Base-by-base conservation (phyloP, 2,888 invertebrate species). In the Arge pagana region DNA sequence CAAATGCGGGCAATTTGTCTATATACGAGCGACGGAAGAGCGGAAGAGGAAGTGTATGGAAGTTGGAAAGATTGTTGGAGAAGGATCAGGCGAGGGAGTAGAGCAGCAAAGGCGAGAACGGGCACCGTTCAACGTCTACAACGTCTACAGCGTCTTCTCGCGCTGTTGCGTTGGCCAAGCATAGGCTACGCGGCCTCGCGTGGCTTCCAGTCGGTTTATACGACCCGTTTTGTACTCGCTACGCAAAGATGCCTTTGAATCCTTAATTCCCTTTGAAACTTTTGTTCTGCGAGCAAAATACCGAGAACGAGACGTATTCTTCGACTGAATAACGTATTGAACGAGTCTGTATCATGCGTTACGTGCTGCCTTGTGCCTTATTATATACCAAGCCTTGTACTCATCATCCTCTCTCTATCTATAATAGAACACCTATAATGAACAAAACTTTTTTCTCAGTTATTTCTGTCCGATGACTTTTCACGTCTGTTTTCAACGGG, bases 181-280 rank as follows among this genome's bases (percentile, higher is more conserved):
- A 5, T 2, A 6, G 33, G 7, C 8, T 23, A 8, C 23, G 5
- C 13, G 16, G 26, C 10, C 26, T 16, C 10, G 11, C 40, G 15
- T 19, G 24, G 39, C 39, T 10, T 11, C 24, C 19, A 19, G 37
- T 21, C 7, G 21, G 37, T 13, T 8, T 11, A 33, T 7, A 33
- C n/a, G 13, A 33, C n/a, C 60, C 67, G 69, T 73, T 72, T 74
- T 72, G 72, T 72, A 65, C 65, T 64, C 68, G 60, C 63, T 63
- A 67, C 65, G 74, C 71, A 72, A 75, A 74, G 74, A 74, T 73
- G 73, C 73, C 72, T 76, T 74, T 75, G 75, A 76, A 74, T 74
- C 72, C 74, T 74, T 74, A 75, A 75, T 75, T 75, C 73, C 74
- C 72, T 76, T 74, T 76, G 74, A 75, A 75, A 74, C 71, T 74